A percentile compares a stretch with the other conserved stretches of the same genome.
These are phyloP conservation scores for Loxodonta africana DNA, from an alignment of 2,113 vertebrate species.

Conservation along the genomic window DNA sequence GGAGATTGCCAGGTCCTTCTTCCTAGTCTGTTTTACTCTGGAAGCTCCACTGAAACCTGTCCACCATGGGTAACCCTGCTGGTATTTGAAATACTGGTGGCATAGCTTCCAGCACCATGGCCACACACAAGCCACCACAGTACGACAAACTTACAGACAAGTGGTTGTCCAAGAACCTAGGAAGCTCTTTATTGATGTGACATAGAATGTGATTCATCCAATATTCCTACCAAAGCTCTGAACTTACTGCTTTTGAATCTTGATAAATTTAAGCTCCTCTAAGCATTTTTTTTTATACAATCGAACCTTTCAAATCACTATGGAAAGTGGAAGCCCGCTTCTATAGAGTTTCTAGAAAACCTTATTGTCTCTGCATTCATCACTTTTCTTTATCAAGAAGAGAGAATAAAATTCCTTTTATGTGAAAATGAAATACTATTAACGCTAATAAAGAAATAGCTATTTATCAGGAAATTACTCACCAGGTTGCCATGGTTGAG, in stretches of 20 bases:
- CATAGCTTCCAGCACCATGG: too few species aligned
- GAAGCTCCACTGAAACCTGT: too few species aligned
- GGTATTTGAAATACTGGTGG: too few species aligned
- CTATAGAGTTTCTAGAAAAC: background rate
- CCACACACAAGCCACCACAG: too few species aligned
- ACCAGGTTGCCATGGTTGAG: background rate
- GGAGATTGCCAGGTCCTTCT: too few species aligned
- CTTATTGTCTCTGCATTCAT: background rate
- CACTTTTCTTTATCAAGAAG: background rate
- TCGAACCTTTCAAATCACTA: background rate
- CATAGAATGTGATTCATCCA: background rate
- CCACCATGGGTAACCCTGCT: too few species aligned
- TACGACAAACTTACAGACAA: too few species aligned
- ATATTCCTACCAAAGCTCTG: background rate
- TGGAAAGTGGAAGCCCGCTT: background rate
- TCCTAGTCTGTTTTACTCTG: too few species aligned
- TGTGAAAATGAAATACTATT: background rate
- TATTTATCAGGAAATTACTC: background rate
- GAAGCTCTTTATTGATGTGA: background rate
- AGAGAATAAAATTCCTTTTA: background rate
- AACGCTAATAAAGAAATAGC: background rate
- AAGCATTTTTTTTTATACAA: background rate
- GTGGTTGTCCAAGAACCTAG: too few species aligned
- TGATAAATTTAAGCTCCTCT: background rate
- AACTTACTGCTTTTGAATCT: background rate